phyloP scores from a whole-genome alignment of 1,140 invertebrate genomes.

The Platorchestia sp. region DNA sequence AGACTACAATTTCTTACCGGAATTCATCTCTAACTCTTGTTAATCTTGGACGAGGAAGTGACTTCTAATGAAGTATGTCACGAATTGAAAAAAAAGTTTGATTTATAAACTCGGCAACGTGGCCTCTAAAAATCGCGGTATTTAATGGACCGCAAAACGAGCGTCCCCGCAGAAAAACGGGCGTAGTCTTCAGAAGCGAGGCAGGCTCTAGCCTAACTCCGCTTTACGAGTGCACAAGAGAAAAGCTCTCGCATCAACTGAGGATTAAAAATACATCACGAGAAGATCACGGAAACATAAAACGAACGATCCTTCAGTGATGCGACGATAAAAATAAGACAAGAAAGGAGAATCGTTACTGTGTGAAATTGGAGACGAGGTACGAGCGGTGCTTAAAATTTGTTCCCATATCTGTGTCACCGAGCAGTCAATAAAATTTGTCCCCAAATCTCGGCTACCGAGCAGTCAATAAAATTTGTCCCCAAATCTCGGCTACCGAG shows the following conservation, averaged over 20 bases:
- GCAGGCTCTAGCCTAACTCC: not conserved
- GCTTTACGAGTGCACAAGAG: not conserved
- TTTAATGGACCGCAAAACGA: too few relatives aligned
- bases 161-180: not conserved
- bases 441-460: not conserved
- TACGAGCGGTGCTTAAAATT: not conserved
- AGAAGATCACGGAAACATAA: not conserved
- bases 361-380: not conserved
- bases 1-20: too few relatives aligned
- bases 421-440: not conserved
- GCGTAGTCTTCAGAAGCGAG: not conserved
- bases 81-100: not conserved
- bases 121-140: not conserved
- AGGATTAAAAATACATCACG: slow-evolving; percentile 29
- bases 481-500: not conserved
- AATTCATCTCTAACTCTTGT: not conserved
- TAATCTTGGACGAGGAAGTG: not conserved
- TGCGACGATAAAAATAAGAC: not conserved
- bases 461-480: not conserved
- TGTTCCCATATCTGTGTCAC: not conserved
- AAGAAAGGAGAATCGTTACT: not conserved
- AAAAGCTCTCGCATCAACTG: slow-evolving; percentile 3
- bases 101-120: not conserved
- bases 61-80: not conserved
- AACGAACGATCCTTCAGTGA: not conserved